Percentiles rank a stretch among this genome's conserved stretches.
Conservation (phyloP, 2,113 vertebrate genomes). For the Onychostruthus taczanowskii region DNA sequence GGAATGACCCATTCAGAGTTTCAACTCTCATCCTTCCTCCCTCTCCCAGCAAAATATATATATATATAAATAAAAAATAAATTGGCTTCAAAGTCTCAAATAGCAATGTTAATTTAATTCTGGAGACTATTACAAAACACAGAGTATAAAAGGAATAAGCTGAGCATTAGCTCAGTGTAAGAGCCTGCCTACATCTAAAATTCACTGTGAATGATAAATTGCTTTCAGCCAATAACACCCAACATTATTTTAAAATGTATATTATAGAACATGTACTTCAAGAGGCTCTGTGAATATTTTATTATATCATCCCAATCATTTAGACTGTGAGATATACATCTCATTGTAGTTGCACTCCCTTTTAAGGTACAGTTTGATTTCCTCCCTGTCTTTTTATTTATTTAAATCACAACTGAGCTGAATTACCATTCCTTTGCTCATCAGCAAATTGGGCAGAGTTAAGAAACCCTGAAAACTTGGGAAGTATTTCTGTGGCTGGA, state of each 20-base stretch:
- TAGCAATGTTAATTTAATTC: neutral
- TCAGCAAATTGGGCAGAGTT: neutral
- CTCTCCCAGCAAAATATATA: neutral
- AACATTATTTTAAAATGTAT: constrained; percentile 6
- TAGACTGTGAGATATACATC: neutral
- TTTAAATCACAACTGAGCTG: neutral
- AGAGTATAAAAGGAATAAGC: neutral
- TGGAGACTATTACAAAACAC: neutral
- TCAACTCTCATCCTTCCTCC: neutral
- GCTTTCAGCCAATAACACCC: constrained; percentile 24
- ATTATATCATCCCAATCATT: constrained; percentile 12
- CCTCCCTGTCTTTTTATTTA: constrained; percentile 7
- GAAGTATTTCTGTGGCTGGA: neutral
- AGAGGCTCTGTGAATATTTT: constrained; percentile 29
- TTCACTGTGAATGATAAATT: constrained; percentile 13
- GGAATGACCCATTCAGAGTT: neutral
- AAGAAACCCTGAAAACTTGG: neutral
- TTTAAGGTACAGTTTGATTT: constrained; percentile 6
- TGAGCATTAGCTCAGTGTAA: neutral
- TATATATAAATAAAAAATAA: neutral
- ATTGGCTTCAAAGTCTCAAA: neutral
- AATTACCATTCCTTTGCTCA: neutral
- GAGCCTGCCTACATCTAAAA: neutral
- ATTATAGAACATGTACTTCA: constrained; percentile 5
- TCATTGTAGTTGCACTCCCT: neutral